Evolutionary conservation across 2,113 vertebrate species (phyloP).

Genomic region (Hemichromis elongatus): DNA sequence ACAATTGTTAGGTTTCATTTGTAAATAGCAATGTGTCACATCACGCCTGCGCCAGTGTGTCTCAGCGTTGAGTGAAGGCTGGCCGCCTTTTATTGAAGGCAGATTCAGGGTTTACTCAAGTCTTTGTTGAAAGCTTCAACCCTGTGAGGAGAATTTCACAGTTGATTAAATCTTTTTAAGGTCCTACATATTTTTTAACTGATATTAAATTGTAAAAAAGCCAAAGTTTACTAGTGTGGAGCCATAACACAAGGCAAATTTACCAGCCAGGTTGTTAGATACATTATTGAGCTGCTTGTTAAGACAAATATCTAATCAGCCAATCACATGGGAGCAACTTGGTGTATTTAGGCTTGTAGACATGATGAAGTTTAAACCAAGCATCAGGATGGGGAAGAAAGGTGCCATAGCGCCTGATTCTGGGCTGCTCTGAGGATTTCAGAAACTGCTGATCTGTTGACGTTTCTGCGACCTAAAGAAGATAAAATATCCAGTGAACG

Average conservation of each 20-base stretch:
- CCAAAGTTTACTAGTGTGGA: neutral
- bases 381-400: neutral
- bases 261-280: neutral
- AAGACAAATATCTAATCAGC: neutral
- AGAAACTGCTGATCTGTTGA: neutral
- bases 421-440: neutral
- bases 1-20: neutral
- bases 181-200: neutral
- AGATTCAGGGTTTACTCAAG: neutral
- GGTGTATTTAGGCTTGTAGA: neutral
- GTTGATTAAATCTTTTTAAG: neutral
- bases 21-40: neutral
- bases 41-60: neutral
- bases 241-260: neutral
- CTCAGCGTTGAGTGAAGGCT: neutral
- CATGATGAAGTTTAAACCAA: neutral
- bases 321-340: neutral
- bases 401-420: neutral
- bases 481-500: neutral
- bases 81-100: neutral
- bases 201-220: neutral
- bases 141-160: neutral
- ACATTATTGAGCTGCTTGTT: neutral
- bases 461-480: neutral
- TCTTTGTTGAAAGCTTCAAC: neutral